Evolutionary conservation across 2,113 vertebrate species (phyloP).

Genomic region (Emydura subglobosa): DNA sequence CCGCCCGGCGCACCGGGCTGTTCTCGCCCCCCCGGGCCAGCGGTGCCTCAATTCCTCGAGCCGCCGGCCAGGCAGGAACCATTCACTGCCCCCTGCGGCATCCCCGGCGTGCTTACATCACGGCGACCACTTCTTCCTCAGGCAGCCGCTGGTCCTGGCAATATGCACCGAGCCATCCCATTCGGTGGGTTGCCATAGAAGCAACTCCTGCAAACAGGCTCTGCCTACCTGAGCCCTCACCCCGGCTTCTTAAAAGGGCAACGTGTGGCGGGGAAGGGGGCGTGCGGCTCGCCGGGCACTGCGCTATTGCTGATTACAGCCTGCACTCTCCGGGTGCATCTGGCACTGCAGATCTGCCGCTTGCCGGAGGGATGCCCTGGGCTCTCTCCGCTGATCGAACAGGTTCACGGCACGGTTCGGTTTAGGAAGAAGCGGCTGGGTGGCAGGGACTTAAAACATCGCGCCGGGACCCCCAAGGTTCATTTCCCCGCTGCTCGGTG

Average conservation of each 20-base stretch:
- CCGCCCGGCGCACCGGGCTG: constrained; percentile 52
- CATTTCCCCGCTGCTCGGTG: background rate
- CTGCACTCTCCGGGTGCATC: background rate
- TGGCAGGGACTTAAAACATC: background rate
- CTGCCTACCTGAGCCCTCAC: constrained; percentile 88
- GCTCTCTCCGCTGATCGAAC: background rate
- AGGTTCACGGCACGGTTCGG: rapidly evolving
- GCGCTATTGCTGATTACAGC: background rate
- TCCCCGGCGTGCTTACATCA: constrained; percentile 82
- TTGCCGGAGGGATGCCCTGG: background rate
- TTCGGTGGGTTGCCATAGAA: constrained; percentile 96
- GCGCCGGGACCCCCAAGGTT: background rate
- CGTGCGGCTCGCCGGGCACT: background rate
- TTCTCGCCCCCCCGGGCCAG: constrained; percentile 5
- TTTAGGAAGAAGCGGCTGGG: background rate
- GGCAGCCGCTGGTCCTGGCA: constrained; percentile 87
- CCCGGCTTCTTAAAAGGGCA: constrained; percentile 87
- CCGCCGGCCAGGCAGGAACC: background rate
- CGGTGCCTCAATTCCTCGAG: constrained; percentile 47
- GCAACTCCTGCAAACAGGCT: constrained; percentile 87
- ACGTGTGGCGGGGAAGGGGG: constrained; percentile 30
- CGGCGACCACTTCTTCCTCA: constrained; percentile 89
- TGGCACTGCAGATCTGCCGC: background rate
- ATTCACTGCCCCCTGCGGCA: constrained; percentile 72
- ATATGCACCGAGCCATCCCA: constrained; percentile 91